phyloP scores from a whole-genome alignment of 1,140 invertebrate species.

The Galendromus occidentalis region DNA sequence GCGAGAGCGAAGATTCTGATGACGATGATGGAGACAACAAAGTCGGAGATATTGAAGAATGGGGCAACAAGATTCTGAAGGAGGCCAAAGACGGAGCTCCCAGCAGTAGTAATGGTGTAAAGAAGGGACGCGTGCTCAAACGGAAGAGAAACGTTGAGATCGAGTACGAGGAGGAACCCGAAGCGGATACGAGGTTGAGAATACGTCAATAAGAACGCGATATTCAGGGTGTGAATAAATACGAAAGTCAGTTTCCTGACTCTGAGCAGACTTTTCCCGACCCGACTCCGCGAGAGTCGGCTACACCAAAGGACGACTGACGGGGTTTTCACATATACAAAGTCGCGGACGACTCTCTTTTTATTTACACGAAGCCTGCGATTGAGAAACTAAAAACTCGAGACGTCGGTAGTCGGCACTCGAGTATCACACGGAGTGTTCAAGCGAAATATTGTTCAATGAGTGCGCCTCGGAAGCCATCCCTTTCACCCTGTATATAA shows the following conservation, averaged over 20 bases:
- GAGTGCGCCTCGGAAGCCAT: background rate
- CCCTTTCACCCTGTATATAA: slow-evolving; percentile 19
- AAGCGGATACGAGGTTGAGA: background rate
- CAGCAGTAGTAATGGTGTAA: background rate
- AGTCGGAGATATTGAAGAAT: slow-evolving; percentile 13
- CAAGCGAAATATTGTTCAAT: background rate
- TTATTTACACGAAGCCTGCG: too few relatives aligned
- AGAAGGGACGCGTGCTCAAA: background rate
- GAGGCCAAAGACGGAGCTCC: background rate
- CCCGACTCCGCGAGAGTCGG: too few relatives aligned
- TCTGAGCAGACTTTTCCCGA: too few relatives aligned
- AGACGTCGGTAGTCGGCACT: too few relatives aligned
- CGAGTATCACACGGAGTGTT: too few relatives aligned
- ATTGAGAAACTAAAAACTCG: too few relatives aligned
- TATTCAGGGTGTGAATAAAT: background rate
- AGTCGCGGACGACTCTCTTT: too few relatives aligned
- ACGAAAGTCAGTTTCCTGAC: too few relatives aligned
- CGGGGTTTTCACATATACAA: too few relatives aligned
- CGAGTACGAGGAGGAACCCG: slow-evolving; percentile 20
- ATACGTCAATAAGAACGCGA: background rate
- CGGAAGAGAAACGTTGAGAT: slow-evolving; percentile 18
- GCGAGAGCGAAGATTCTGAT: slow-evolving; percentile 21
- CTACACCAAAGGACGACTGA: too few relatives aligned
- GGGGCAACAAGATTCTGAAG: slow-evolving; percentile 3
- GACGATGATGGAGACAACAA: slow-evolving; percentile 8